A percentile compares a stretch with the other conserved stretches of the same genome.
These are phyloP conservation scores for Scelioninae gen. 1 DNA, from an alignment of 2,888 invertebrate species.

Conservation along the genomic window DNA sequence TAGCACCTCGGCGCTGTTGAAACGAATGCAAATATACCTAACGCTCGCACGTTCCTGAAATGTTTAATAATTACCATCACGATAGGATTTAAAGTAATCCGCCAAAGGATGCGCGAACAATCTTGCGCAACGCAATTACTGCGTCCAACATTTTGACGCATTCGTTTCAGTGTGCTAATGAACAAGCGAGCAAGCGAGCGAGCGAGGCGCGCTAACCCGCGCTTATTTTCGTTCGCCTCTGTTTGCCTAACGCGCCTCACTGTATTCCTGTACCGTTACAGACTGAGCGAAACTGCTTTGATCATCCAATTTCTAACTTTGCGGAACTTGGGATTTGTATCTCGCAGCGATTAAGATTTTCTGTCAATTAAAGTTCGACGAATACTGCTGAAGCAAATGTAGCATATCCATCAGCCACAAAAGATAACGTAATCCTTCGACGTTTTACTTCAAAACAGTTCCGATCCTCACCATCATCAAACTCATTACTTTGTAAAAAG, in stretches of 20 bases:
- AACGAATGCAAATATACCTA: constrained; percentile 33
- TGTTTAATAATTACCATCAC: constrained; percentile 28
- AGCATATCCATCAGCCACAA: constrained; percentile 43
- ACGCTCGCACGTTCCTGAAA: constrained; percentile 24
- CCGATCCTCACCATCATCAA: too few relatives aligned
- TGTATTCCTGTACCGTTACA: constrained; percentile 53
- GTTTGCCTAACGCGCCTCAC: constrained; percentile 43
- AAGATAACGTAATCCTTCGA: constrained; percentile 42
- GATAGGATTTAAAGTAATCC: background rate
- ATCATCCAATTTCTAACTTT: constrained; percentile 66
- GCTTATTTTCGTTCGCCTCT: constrained; percentile 54
- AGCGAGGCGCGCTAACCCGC: constrained; percentile 23
- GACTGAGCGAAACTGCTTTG: constrained; percentile 52
- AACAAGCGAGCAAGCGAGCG: too few relatives aligned
- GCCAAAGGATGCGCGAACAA: constrained; percentile 31
- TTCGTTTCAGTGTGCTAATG: constrained; percentile 22
- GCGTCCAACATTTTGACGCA: constrained; percentile 34
- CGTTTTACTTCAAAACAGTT: too few relatives aligned
- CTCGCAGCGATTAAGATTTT: constrained; percentile 65
- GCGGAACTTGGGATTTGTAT: constrained; percentile 62
- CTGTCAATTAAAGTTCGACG: constrained; percentile 68
- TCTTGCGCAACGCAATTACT: constrained; percentile 41
- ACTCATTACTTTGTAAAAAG: too few relatives aligned
- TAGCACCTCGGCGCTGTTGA: constrained; percentile 27
- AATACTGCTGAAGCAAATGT: constrained; percentile 40